Percentiles rank a stretch among this genome's conserved stretches.
Conservation (phyloP, 1,140 invertebrate species). For the Cotesia glomerata region DNA sequence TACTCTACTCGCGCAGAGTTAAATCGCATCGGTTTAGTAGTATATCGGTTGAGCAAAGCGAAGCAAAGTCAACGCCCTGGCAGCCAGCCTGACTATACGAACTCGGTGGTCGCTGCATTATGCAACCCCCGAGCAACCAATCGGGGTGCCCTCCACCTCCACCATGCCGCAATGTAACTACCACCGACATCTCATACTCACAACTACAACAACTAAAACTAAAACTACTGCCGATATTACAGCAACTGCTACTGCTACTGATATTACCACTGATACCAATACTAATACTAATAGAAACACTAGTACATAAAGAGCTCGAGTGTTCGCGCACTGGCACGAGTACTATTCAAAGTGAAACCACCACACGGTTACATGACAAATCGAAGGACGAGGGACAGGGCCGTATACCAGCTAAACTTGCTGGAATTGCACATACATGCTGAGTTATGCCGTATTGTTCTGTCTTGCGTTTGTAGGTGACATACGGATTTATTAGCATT, state of each 20-base stretch:
- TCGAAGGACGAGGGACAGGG: conserved; percentile 4
- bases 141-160: conserved; percentile 40
- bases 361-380: conserved; percentile 5
- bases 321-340: conserved; percentile 10
- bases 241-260: too few relatives aligned
- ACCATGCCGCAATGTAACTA: conserved; percentile 29
- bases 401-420: background rate
- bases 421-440: background rate
- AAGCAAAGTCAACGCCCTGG: conserved; percentile 59
- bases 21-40: conserved; percentile 34
- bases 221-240: too few relatives aligned
- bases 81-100: conserved; percentile 35
- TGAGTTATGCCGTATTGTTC: too few relatives aligned
- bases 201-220: conserved; percentile 9
- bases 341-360: background rate
- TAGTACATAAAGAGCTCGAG: background rate
- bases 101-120: conserved; percentile 53
- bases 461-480: too few relatives aligned
- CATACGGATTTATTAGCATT: background rate
- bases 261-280: background rate
- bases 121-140: conserved; percentile 54
- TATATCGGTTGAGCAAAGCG: conserved; percentile 46
- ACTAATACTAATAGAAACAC: background rate
- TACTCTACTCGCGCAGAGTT: conserved; percentile 17
- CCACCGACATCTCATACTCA: conserved; percentile 26